Percentiles rank a stretch among this genome's conserved stretches.
phyloP scores from a whole-genome alignment of 1,140 invertebrate genomes.

The Eriosoma lanigerum region DNA sequence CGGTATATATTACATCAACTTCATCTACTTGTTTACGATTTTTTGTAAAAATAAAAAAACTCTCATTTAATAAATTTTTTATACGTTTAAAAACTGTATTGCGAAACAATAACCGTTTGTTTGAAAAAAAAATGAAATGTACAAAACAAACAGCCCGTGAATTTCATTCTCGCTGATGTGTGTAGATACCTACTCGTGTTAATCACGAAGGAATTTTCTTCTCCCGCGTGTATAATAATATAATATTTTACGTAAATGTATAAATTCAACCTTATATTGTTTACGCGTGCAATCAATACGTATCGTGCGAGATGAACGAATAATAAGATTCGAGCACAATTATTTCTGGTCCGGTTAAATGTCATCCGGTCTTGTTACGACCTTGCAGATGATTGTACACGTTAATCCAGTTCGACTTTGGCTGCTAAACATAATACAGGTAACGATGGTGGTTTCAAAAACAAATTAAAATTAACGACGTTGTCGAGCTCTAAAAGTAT shows the following conservation, averaged over 20 bases:
- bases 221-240: too few species aligned
- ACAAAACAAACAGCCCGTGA: too few species aligned
- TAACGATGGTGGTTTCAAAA: neutral
- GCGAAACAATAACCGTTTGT: too few species aligned
- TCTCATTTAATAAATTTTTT: too few species aligned
- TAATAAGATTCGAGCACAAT: neutral
- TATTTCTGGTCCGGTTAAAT: slow-evolving; percentile 40
- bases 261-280: neutral
- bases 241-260: neutral
- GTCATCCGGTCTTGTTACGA: slow-evolving; percentile 31
- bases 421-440: neutral
- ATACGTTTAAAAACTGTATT: too few species aligned
- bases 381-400: slow-evolving; percentile 22
- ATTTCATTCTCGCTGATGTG: too few species aligned
- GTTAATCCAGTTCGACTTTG: slow-evolving; percentile 36
- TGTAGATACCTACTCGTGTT: too few species aligned
- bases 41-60: too few species aligned
- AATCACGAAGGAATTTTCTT: too few species aligned
- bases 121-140: too few species aligned
- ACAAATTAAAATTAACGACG: neutral
- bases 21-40: too few species aligned
- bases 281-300: neutral
- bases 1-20: too few species aligned
- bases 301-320: neutral
- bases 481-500: neutral